Evolutionary conservation across 1,140 invertebrate genomes (phyloP).

Genomic region (Bursaphelenchus mucronatus): DNA sequence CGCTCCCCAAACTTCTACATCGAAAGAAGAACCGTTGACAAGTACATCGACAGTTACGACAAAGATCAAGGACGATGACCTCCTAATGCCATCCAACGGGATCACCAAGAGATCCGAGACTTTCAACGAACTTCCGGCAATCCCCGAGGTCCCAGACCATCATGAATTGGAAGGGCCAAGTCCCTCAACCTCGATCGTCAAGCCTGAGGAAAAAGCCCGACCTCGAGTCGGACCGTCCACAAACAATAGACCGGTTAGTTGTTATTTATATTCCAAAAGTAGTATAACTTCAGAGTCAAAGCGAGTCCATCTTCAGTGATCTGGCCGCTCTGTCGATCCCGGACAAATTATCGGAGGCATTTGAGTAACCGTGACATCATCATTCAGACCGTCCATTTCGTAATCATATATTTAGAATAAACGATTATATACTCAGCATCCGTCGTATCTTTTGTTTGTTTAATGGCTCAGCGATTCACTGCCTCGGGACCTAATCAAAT

Average conservation of each 20-base stretch:
- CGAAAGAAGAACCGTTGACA: constrained; percentile 2
- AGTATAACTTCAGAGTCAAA: constrained; percentile 1
- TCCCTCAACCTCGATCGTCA: neutral
- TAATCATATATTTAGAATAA: too few species aligned
- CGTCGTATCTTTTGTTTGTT: too few species aligned
- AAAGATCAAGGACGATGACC: constrained; percentile 5
- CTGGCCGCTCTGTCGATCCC: neutral
- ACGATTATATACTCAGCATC: too few species aligned
- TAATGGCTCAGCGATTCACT: too few species aligned
- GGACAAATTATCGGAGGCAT: neutral
- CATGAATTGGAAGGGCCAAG: neutral
- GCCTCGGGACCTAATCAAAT: too few species aligned
- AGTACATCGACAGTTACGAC: too few species aligned
- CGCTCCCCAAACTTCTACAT: neutral
- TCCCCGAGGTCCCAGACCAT: constrained; percentile 29
- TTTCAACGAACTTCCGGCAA: constrained; percentile 31
- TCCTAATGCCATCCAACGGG: neutral
- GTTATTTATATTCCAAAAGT: neutral
- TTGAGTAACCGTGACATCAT: too few species aligned
- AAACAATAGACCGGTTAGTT: neutral
- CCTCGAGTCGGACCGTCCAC: neutral
- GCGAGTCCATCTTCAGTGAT: neutral
- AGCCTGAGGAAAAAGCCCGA: too few species aligned
- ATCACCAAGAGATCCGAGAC: constrained; percentile 28
- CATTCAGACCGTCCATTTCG: too few species aligned